phyloP scores from a whole-genome alignment of 1,140 invertebrate species.

The Penaeus chinensis region DNA sequence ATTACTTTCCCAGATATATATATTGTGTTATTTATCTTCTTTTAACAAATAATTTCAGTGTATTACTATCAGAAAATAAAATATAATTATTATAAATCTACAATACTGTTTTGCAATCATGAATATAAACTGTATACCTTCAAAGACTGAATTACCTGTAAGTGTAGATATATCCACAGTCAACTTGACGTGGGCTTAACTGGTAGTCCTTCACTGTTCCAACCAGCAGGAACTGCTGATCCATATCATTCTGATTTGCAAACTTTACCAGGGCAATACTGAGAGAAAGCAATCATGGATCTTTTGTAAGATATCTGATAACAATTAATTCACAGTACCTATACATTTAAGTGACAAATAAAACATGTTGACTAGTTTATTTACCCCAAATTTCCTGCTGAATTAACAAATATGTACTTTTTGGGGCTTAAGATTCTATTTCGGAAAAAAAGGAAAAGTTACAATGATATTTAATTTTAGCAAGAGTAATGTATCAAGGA shows the following conservation, averaged over 20 bases:
- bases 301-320: background rate
- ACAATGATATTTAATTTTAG: background rate
- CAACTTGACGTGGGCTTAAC: slow-evolving; percentile 85
- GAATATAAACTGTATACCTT: background rate
- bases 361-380: too few species aligned
- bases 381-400: too few species aligned
- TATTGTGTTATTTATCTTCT: too few species aligned
- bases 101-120: too few species aligned
- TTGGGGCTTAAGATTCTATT: background rate
- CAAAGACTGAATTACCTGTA: slow-evolving; percentile 76
- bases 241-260: slow-evolving; percentile 75
- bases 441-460: background rate
- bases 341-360: background rate
- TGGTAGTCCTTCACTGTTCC: slow-evolving; percentile 92
- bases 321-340: background rate
- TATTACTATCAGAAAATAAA: too few species aligned
- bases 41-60: too few species aligned
- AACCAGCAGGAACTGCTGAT: slow-evolving; percentile 82
- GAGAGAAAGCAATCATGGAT: slow-evolving; percentile 63
- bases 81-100: too few species aligned
- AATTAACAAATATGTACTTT: too few species aligned
- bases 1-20: too few species aligned
- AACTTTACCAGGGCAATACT: slow-evolving; percentile 82
- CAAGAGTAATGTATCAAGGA: background rate
- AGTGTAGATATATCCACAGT: slow-evolving; percentile 86